A percentile compares a stretch with the other conserved stretches of the same genome.
These are phyloP conservation scores for Pseudococcus jackbeardsleyi DNA, from an alignment of 2,888 invertebrate species.

Conservation along the genomic window DNA sequence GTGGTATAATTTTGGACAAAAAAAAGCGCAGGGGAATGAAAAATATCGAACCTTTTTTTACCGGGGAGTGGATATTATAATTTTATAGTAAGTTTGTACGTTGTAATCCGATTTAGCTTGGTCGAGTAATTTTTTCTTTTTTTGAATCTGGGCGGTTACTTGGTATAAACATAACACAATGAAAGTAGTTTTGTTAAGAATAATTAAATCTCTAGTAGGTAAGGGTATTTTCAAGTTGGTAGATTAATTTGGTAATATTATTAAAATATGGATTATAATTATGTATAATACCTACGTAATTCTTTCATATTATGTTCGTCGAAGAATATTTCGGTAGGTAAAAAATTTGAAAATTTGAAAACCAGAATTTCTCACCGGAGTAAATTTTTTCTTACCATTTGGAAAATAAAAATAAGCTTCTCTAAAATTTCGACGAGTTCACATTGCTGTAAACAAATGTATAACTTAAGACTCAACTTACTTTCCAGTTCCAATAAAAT, in stretches of 20 bases:
- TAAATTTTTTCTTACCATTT: background rate
- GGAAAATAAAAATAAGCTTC: too few relatives aligned
- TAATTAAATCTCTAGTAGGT: too few relatives aligned
- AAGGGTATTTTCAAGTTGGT: background rate
- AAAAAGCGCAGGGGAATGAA: background rate
- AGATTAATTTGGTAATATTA: background rate
- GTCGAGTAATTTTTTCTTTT: too few relatives aligned
- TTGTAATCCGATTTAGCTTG: background rate
- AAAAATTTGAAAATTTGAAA: too few relatives aligned
- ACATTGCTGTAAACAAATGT: background rate
- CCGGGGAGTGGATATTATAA: background rate
- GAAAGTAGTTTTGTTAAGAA: too few relatives aligned
- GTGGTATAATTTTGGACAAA: background rate
- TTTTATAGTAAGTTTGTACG: background rate
- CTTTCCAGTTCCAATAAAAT: background rate
- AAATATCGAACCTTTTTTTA: slow-evolving; percentile 43
- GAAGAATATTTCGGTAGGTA: too few relatives aligned
- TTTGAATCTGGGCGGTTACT: too few relatives aligned
- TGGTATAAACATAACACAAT: too few relatives aligned
- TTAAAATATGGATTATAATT: background rate
- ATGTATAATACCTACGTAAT: too few relatives aligned
- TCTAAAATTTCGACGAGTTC: background rate
- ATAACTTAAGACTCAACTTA: background rate
- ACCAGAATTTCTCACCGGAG: background rate
- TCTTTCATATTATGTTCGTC: too few relatives aligned